These are phyloP conservation scores for Leptopilina syphax DNA, from an alignment of 2,888 invertebrate species.

Conservation along the genomic window DNA sequence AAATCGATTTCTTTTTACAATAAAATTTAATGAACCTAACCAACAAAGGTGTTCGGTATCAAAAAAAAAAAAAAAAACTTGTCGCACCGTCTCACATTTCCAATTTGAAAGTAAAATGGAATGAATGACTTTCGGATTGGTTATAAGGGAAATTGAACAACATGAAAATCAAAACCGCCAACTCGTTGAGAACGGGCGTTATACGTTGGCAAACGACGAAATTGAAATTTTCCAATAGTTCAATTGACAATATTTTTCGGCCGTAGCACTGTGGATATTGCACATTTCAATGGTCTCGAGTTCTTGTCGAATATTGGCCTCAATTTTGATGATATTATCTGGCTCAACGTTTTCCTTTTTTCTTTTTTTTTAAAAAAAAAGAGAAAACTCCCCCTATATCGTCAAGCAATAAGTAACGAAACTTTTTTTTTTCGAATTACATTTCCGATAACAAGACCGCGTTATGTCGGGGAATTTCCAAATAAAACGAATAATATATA, in stretches of 20 bases:
- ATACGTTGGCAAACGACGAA: constrained; percentile 35
- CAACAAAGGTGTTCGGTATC: too few relatives aligned
- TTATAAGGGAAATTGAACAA: background rate
- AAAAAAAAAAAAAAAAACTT: too few relatives aligned
- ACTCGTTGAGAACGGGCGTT: constrained; percentile 37
- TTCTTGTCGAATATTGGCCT: constrained; percentile 51
- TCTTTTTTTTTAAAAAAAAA: background rate
- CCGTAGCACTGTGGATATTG: constrained; percentile 61
- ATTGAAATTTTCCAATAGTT: constrained; percentile 55
- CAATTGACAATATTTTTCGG: constrained; percentile 61
- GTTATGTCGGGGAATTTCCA: background rate
- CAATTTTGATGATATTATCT: constrained; percentile 41
- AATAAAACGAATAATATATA: background rate
- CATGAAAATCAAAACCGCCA: constrained; percentile 32
- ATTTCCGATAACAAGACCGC: background rate
- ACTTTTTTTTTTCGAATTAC: constrained; percentile 30
- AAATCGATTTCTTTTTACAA: too few relatives aligned
- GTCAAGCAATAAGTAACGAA: constrained; percentile 43
- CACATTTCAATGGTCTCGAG: constrained; percentile 37
- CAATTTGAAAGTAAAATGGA: background rate
- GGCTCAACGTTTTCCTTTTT: background rate
- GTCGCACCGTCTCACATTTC: too few relatives aligned
- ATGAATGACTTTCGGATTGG: background rate
- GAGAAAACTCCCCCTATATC: background rate
- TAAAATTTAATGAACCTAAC: too few relatives aligned